Base-by-base conservation (phyloP, 2,888 invertebrate genomes). In the Leucophenga montana region DNA sequence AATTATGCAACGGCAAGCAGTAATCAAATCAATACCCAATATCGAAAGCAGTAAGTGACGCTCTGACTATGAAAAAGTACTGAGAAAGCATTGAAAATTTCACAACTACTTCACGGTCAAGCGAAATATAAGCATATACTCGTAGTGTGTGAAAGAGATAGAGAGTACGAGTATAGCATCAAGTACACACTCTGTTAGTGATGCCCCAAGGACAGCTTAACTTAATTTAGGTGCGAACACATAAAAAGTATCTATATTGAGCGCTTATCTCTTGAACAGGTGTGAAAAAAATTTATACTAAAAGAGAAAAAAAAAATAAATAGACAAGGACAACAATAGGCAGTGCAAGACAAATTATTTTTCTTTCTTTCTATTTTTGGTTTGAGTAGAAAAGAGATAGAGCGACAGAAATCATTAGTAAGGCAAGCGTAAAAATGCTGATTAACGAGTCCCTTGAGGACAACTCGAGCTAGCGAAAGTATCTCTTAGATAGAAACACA, bases 371-470 rank as follows among this genome's bases (percentile, higher is more conserved):
- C n/a, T n/a, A n/a, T n/a, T n/a, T 33, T 33, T 33, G 8, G 39
- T 11, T 39, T 11, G 57, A 31, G 31, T 14, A 77, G n/a, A n/a
- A 68, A 77, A 71, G 75, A 59, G 68, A 74, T 67, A 57, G 75
- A 27, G 27, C 27, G 31, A 20, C 22, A 78, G 77, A 78, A 53
- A 82, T 82, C 81, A 82, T 82, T 84, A 82, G 85, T 75, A 72
- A 78, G 80, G 80, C 75, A 78, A 79, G 82, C 83, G 83, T 81
- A 83, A 84, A 81, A 82, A 83, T 77, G 83, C 80, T 83, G 81
- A 82, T 82, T 84, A 84, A 82, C 81, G 81, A 84, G 78, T 81
- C 85, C 80, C 78, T 67, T 44, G 80, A 73, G 81, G 65, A 62
- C 66, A 70, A 33, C 59, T 59, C 31, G n/a, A 22, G 22, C n/a